Base-by-base conservation (phyloP, 2,113 vertebrate species). In the Myanophis thanlyinensis region DNA sequence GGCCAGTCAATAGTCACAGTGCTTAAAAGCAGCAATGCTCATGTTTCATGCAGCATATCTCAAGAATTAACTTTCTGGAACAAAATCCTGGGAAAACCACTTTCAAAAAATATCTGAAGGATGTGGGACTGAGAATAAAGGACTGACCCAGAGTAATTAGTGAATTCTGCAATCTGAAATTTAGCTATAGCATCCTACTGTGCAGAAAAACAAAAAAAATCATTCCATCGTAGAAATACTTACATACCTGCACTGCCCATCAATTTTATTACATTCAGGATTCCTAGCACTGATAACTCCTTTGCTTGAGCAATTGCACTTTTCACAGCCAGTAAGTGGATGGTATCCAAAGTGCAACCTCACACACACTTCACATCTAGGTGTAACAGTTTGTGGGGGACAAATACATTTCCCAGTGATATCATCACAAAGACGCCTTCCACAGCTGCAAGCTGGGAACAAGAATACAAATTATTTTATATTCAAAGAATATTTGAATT, bases 161-260 rank as follows among this genome's bases (percentile, higher is more conserved):
- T 80, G 67, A 80, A 40, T 35, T 80, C 73, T 35, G 5, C 6
- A 80, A 2, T 80, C 35, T 20, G 23, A 44, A 44, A 44, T 80
- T 80, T 73, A 73, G n/a, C 18, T 8, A 27, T 3, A 49, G n/a
- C 22, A 9, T n/a, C 35, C n/a, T 51, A 15, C 22, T 56, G 1
- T 93, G 51, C 20, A 93, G 89, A 11, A 51, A 94, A 88, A 7
- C 88, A 8, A 0, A 2, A 62, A 30, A 22, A 23, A 35, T 13
- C 2, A 89, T 80, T 80, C 73, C 7, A 44, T 44, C 35, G 4
- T 44, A 80, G 35, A 90, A 46, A n/a, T 13, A 20, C 3, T 67
- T 27, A 59, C 98, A 98, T 95, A 99, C 99, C 92, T 98, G 98
- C 99, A 99, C 92, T 99, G 99, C 22, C 99, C 99, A 0, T 93